Evolutionary conservation across 2,888 invertebrate species (phyloP), one percentile per base, ranked within the genome.

Genomic region (Cheilosia grossa): DNA sequence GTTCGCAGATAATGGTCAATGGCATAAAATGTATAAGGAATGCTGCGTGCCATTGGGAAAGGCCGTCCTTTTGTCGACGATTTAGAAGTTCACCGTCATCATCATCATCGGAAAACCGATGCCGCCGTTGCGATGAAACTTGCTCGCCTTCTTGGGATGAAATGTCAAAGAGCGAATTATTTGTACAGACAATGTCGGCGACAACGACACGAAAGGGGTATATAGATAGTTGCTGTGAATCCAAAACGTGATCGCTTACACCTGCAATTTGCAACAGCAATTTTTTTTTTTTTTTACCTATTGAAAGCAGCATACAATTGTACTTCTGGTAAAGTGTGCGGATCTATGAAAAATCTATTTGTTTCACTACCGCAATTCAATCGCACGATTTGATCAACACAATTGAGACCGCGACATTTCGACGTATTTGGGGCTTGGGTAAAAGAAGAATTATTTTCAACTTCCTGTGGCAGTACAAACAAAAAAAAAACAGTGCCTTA

Each of bases 11-110:
- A 51, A 61, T 61, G 53, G 58, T 49, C 75, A 75, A 75, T 75
- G 66, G 24, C 75, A 58, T 49, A 61, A 51, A 61, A 51, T 59
- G 61, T 33, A 77, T 69, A 69, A 67, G 77, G 51, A 67, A 77
- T 61, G 59, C 67, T 74, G 77, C 67, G 67, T 77, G 77, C 59
- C 77, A 77, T 77, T 77, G 67, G 77, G 44, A 77, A 77, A 77
- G 67, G 77, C 77, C 77, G 61, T 61, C 49, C 61, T 42, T 69
- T 27, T 27, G 21, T 59, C 37, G 42, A 69, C 59, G 53, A 58
- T 69, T 58, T 77, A 77, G 77, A 77, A 77, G 77, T 77, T 77
- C 77, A 77, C 53, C 58, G 51, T 21, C 21, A 21, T 21, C 77
- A 67, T 77, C 58, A 69, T 77, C 59, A 67, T 67, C 64, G 27